phyloP scores from a whole-genome alignment of 2,888 invertebrate species.

The Magallana nippona region DNA sequence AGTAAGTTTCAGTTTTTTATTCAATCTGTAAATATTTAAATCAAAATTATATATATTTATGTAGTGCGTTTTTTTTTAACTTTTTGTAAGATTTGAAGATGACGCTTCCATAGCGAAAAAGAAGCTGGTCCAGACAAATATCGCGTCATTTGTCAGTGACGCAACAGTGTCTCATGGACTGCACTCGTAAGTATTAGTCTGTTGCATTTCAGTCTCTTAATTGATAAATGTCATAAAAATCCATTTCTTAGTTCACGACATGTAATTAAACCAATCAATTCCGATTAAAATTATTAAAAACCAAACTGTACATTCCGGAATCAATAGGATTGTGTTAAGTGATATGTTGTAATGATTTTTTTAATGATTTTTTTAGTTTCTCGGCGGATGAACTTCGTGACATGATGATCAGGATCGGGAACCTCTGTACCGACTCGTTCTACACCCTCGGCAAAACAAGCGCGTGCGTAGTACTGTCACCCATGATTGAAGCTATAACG shows the following conservation, averaged over 20 bases:
- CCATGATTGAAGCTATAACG: background rate
- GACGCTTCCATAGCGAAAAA: slow-evolving; percentile 55
- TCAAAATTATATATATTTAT: background rate
- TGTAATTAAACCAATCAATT: too few species aligned
- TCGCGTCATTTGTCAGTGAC: slow-evolving; percentile 54
- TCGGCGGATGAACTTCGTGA: slow-evolving; percentile 55
- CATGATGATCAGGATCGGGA: slow-evolving; percentile 58
- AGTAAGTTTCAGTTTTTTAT: slow-evolving; percentile 47
- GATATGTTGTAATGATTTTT: too few species aligned
- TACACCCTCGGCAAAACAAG: slow-evolving; percentile 64
- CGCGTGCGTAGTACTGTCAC: slow-evolving; percentile 51
- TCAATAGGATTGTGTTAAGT: too few species aligned
- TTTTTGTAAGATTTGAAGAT: slow-evolving; percentile 56
- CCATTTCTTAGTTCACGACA: background rate
- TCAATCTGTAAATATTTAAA: too few species aligned
- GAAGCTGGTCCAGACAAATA: slow-evolving; percentile 57
- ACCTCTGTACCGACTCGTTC: slow-evolving; percentile 62
- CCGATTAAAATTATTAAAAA: too few species aligned
- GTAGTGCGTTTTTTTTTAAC: background rate
- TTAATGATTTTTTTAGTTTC: slow-evolving; percentile 48
- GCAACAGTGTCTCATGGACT: slow-evolving; percentile 58
- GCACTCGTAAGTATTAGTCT: slow-evolving; percentile 56
- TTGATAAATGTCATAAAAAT: too few species aligned
- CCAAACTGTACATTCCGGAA: too few species aligned
- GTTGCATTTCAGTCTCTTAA: background rate